These are phyloP conservation scores for Parapsyche elsis DNA, from an alignment of 1,140 invertebrate genomes.

Conservation along the genomic window DNA sequence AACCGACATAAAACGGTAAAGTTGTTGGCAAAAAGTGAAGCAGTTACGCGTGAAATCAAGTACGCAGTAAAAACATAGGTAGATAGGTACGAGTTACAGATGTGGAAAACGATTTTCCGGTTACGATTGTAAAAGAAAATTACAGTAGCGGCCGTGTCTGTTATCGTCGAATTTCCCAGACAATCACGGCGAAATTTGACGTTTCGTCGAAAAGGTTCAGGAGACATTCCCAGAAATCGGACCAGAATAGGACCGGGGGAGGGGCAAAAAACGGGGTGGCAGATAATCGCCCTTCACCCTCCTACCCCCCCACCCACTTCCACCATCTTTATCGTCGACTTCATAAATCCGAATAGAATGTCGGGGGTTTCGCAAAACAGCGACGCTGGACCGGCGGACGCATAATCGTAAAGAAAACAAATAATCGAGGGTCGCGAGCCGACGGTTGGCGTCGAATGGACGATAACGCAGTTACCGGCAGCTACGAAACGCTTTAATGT, in stretches of 20 bases:
- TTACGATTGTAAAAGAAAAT: constrained; percentile 5
- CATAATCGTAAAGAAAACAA: constrained; percentile 41
- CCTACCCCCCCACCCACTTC: background rate
- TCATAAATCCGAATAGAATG: constrained; percentile 11
- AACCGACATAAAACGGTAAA: no score
- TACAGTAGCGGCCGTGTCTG: background rate
- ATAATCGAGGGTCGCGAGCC: background rate
- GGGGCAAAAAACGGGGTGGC: background rate
- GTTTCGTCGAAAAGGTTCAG: background rate
- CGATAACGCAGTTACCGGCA: background rate
- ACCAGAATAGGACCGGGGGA: background rate
- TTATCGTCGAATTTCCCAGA: constrained; percentile 25
- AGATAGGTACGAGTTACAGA: no score
- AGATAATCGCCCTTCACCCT: background rate
- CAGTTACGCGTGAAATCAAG: no score
- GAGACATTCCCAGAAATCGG: background rate
- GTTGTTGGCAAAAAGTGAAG: no score
- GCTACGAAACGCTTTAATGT: constrained; percentile 8
- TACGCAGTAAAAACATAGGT: no score
- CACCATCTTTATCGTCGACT: constrained; percentile 15
- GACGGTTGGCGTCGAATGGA: no score
- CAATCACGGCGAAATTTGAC: constrained; percentile 19
- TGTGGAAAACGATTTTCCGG: background rate
- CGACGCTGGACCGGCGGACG: background rate
- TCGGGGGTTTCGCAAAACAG: background rate